Percentiles rank a stretch among this genome's conserved stretches.
Evolutionary conservation across 1,140 invertebrate species (phyloP).

Genomic region (Drosophila kikkawai): DNA sequence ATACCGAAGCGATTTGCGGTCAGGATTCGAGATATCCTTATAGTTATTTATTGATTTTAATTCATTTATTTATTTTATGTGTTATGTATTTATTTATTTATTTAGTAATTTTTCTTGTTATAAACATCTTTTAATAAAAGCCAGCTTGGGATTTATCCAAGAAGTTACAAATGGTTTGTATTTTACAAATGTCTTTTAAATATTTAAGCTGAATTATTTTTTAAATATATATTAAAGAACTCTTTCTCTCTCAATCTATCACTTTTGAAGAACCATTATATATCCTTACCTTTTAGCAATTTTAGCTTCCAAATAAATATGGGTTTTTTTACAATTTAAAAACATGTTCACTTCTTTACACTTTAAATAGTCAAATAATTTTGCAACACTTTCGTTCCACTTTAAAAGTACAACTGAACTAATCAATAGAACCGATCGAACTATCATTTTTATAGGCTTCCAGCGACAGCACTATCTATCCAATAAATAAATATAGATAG

Average conservation of each 20-base stretch:
- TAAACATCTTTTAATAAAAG: no score
- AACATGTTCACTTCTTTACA: neutral
- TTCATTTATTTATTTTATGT: neutral
- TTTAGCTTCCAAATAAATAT: neutral
- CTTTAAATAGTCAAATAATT: neutral
- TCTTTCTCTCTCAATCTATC: slow-evolving; percentile 1
- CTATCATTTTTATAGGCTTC: slow-evolving; percentile 10
- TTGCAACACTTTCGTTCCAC: slow-evolving; percentile 1
- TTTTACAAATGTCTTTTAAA: neutral
- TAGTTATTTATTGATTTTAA: neutral
- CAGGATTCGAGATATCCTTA: slow-evolving; percentile 7
- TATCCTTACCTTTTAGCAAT: neutral
- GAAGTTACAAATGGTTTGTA: no score
- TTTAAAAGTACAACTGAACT: slow-evolving; percentile 9
- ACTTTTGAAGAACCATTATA: neutral
- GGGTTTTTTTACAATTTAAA: neutral
- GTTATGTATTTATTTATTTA: neutral
- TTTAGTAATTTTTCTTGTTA: neutral
- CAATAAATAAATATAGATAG: slow-evolving; percentile 21
- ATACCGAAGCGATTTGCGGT: slow-evolving; percentile 9
- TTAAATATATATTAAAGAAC: neutral
- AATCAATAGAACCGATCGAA: neutral
- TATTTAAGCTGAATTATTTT: neutral
- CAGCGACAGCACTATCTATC: neutral
- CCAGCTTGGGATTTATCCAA: no score